Base-by-base conservation (phyloP, 2,113 vertebrate genomes). In the Dicaeum eximium region DNA sequence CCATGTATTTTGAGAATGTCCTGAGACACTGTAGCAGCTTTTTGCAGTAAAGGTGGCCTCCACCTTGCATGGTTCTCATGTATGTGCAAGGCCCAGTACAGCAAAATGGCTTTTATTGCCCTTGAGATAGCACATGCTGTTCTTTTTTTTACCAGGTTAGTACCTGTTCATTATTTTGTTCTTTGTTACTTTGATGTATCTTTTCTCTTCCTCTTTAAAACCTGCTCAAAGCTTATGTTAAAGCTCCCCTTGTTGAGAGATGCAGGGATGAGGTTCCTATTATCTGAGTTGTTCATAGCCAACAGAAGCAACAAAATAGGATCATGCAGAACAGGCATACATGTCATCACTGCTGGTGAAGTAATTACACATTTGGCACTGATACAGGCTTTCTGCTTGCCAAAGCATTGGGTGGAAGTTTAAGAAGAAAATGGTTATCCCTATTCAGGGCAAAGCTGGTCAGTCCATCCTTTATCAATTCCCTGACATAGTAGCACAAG, bases 351-450 rank as follows among this genome's bases (percentile, higher is more conserved):
- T 14, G 72, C 64, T 96, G 93, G 94, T 94, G 92, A 96, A 96
- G 91, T 94, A 96, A 97, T 97, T 97, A 95, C 80, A 96, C 71
- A 75, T 92, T 96, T 97, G 97, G 96, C 97, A 84, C 58, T 35
- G 72, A 54, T 10, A 38, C 62, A 95, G 42, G 50, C 42, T 93
- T 95, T 95, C 89, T 79, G 77, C 86, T 92, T 96, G 92, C 95
- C 95, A 96, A 97, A 96, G 61, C 72, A 47, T 80, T 73, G 79
- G 28, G 20, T 91, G 51, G 80, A 92, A 90, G 74, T 97, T 96
- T 95, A 96, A 97, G 95, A 83, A 95, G 87, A 64, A 97, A 97
- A 96, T 92, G 4, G 95, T 97, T 96, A 93, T 71, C 60, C 90
- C 51, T 80, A 81, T 70, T 97, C 23, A 75, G 66, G 70, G 77